Evolutionary conservation across 1,140 invertebrate genomes (phyloP), one percentile per base, ranked within the genome.

Genomic region (Eriosoma lanigerum): DNA sequence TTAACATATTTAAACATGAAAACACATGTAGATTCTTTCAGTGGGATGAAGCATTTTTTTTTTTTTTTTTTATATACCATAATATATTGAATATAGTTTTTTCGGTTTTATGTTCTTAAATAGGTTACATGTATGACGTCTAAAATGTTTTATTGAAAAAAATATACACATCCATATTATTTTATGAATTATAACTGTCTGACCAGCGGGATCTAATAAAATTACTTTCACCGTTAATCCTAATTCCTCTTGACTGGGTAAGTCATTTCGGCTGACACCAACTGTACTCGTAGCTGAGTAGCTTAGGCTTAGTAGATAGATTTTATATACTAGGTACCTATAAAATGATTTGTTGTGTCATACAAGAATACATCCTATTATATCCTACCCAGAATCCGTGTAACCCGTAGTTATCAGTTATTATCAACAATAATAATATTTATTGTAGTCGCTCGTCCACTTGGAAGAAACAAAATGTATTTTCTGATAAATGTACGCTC

Each of bases 141-240:
- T 60, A 60, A 60, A 62, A 62, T 32, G 15, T 8, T 62, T 6
- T 29, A 9, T 29, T 62, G 8, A 17, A 62, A 62, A 38, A 38
- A 38, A 38, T 4, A 38, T 6, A 8, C 46, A 48, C 46, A 48
- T 48, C 4, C 19, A 13, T 68, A 19, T 26, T n/a, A 12, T 24
- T n/a, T 46, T 68, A 68, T 68, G n/a, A 68, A 68, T 48, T 68
- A n/a, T 44, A 38, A 64, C 66, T 8, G 66, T 68, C 44, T 24
- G 48, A 21, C 21, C 44, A 15, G 21, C 17, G 21, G 13, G 44
- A 4, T 24, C 21, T 24, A 5, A 68, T 68, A 46, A 46, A 62
- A 48, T 68, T 46, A 46, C 38, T 48, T 68, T 48, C 8, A n/a
- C 2, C 44, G 66, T 68, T 68, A 68, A 68, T 68, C 44, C 66